Evolutionary conservation across 2,113 vertebrate species (phyloP).

Genomic region (Pedetes capensis): DNA sequence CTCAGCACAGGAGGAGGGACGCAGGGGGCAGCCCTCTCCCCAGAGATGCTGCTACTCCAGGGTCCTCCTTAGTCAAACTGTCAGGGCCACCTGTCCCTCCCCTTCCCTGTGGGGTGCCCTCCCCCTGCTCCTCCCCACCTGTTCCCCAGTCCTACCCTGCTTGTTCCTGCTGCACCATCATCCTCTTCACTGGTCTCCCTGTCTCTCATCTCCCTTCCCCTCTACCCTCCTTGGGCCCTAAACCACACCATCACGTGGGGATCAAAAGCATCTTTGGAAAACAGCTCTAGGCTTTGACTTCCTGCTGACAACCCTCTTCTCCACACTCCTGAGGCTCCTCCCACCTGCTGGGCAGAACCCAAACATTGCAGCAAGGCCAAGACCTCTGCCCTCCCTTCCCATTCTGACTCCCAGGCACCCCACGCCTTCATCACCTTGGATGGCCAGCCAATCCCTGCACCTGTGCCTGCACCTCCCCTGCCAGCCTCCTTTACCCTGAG

Average conservation of each 20-base stretch:
- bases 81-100: too few species aligned
- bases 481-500: neutral
- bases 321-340: neutral
- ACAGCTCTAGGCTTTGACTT: neutral
- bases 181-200: too few species aligned
- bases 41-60: neutral
- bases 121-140: neutral
- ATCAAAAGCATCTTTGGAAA: neutral
- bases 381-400: neutral
- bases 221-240: too few species aligned
- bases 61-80: neutral
- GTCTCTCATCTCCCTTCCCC: neutral
- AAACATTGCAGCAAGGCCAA: neutral
- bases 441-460: neutral
- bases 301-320: neutral
- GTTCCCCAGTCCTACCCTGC: neutral
- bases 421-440: fast-evolving
- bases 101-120: too few species aligned
- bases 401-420: too few species aligned
- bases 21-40: neutral
- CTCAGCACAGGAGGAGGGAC: neutral
- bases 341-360: neutral
- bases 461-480: too few species aligned
- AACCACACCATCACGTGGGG: neutral
- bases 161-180: neutral